Base-by-base conservation (phyloP, 2,113 vertebrate species). In the Brachyhypopomus gauderio region DNA sequence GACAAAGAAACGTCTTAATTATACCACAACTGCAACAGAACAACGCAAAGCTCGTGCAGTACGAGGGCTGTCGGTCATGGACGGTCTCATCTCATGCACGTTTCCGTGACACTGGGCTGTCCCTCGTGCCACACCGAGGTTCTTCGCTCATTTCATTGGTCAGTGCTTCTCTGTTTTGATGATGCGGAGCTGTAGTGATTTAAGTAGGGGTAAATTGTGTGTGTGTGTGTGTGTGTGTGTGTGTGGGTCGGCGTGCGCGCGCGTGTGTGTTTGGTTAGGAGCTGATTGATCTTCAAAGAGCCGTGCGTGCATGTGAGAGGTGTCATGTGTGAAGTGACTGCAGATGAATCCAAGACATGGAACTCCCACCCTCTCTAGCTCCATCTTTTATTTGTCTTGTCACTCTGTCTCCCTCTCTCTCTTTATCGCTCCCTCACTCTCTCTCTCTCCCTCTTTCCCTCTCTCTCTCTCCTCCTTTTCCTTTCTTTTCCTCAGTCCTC, bases 271-370 rank as follows among this genome's bases (percentile, higher is more conserved):
- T 56, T 9, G 25, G 34, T 73, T 66, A 45, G 12, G 27, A 55
- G 25, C 16, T 64, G 30, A 76, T 58, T 73, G 73, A 81, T 78
- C 56, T 72, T 81, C 52, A 72, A 80, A 80, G 72, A 75, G 27
- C 41, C 27, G 36, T 77, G 66, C 19, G 58, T 72, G 48, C 67
- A 58, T 73, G 60, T 81, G 19, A 75, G 87, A 91, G 87, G 88
- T 86, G 89, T 30, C 30, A 30, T 30, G 60, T 81, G 19, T 77
- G 87, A 91, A 87, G 88, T 86, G 89, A 83, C 81, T 64, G 63
- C 34, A 73, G 9, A 67, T 70, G 70, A 20, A 72, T 71, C 41
- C 75, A 75, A 72, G 66, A 66, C 22, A 45, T 66, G 16, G 27
- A 19, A 45, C 67, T 58, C 67, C 78, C 59, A 60, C 78, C 30